Conservation (phyloP, 2,797 vertebrate genomes). For the Hyperoplus immaculatus region DNA sequence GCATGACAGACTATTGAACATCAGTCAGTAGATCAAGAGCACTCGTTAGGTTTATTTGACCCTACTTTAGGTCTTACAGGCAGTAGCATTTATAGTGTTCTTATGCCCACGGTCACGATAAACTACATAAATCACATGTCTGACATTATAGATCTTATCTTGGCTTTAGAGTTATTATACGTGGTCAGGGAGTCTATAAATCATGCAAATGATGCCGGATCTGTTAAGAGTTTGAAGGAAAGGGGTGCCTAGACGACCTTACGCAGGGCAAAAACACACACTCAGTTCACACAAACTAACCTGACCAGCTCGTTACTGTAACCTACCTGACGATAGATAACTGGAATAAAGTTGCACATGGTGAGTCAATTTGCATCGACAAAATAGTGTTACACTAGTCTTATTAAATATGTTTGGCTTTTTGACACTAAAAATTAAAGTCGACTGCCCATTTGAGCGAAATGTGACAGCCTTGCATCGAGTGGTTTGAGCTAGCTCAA, state of each 20-base stretch:
- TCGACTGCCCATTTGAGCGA: not conserved
- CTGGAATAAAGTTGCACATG: slow-evolving; percentile 5
- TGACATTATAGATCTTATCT: fast-evolving
- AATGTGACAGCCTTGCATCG: slow-evolving; percentile 5
- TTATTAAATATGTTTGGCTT: not conserved
- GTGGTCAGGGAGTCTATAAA: fast-evolving
- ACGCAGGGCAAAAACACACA: not conserved
- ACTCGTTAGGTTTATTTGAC: fast-evolving
- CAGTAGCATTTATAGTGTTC: fast-evolving
- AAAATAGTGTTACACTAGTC: not conserved
- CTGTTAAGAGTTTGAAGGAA: not conserved
- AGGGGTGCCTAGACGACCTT: fast-evolving
- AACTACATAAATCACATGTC: fast-evolving
- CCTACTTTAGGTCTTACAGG: not conserved
- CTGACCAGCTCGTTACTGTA: not conserved
- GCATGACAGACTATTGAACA: not conserved
- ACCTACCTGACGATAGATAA: not conserved
- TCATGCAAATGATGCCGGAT: fast-evolving
- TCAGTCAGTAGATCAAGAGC: not conserved
- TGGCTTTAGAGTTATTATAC: fast-evolving
- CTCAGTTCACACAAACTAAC: not conserved
- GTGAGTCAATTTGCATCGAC: slow-evolving; percentile 41
- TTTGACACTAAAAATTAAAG: not conserved
- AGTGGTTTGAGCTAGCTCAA: slow-evolving; percentile 26
- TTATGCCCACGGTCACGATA: fast-evolving